Evolutionary conservation across 2,888 invertebrate genomes (phyloP).

Genomic region (Encarsia formosa): DNA sequence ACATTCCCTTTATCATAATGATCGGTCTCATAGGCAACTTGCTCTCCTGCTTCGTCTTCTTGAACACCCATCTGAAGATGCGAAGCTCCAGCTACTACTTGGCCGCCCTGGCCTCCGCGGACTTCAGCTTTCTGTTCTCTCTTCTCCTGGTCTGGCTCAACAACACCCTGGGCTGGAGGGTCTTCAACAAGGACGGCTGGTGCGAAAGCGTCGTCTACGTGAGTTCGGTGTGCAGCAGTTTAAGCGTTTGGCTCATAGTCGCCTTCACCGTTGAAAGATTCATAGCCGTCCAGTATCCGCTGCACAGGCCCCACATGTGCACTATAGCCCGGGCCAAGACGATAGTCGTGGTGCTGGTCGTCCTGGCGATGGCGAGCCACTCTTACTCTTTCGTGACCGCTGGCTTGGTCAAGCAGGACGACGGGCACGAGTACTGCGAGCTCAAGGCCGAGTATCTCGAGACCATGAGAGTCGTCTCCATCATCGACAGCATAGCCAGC

Average conservation of each 20-base stretch:
- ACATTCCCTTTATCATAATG: slow-evolving; percentile 59
- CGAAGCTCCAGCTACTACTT: slow-evolving; percentile 63
- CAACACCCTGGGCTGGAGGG: slow-evolving; percentile 51
- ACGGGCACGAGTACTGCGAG: slow-evolving; percentile 52
- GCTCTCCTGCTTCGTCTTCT: slow-evolving; percentile 59
- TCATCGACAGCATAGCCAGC: slow-evolving; percentile 60
- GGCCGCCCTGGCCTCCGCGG: slow-evolving; percentile 60
- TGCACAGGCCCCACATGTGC: slow-evolving; percentile 59
- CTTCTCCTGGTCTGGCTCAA: slow-evolving; percentile 57
- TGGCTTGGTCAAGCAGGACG: slow-evolving; percentile 43
- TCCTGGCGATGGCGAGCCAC: slow-evolving; percentile 50
- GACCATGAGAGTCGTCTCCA: slow-evolving; percentile 57
- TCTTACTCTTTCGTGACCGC: slow-evolving; percentile 53
- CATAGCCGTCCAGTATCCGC: slow-evolving; percentile 63
- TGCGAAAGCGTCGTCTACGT: slow-evolving; percentile 58
- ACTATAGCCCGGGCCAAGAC: slow-evolving; percentile 59
- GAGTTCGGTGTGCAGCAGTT: slow-evolving; percentile 58
- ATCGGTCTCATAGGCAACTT: slow-evolving; percentile 61
- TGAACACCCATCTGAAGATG: slow-evolving; percentile 59
- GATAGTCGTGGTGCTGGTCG: slow-evolving; percentile 52
- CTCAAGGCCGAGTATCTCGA: slow-evolving; percentile 54
- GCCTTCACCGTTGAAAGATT: slow-evolving; percentile 68
- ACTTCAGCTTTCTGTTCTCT: slow-evolving; percentile 58
- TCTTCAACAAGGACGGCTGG: slow-evolving; percentile 57
- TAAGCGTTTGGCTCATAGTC: slow-evolving; percentile 67